Base-by-base conservation (phyloP, 2,888 invertebrate species). In the Coleophora flavipennella region DNA sequence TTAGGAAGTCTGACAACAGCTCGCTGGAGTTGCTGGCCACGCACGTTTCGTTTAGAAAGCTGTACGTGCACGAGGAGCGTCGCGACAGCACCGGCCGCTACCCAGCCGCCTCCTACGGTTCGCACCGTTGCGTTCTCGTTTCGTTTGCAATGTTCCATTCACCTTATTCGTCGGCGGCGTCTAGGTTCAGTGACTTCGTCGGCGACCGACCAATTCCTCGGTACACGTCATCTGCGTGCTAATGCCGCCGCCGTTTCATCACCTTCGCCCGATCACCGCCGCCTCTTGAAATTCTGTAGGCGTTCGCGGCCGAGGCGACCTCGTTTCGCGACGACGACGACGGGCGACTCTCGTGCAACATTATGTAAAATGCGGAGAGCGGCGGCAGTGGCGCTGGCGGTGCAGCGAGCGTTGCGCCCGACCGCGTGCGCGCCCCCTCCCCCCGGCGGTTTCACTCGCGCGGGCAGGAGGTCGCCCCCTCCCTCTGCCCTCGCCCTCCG, bases 101-200 rank as follows among this genome's bases (percentile, higher is more conserved):
- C 55, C 41, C 51, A 53, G 48, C 50, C 59, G 52, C 50, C 67
- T 66, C 60, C 67, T 63, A 63, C 69, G 65, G 52, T 57, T 59
- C 57, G 63, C 62, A 61, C 55, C 62, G 63, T 46, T 51, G 54
- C 67, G 55, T 60, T 55, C 57, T 62, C 67, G 67, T 63, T 70
- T 75, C 68, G 77, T 69, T 67, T 75, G 81, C 80, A 78, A 70
- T 68, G 77, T 79, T 79, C 80, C 81, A 79, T 80, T 81, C 81
- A 83, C 83, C 81, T 77, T 76, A 77, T 79, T 76, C 57, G 76
- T 66, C 63, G 65, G 20, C 20, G 20, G 52, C 71, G 67, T 55
- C 66, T 70, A 78, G 78, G 83, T 81, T 83, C 83, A 83, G 62
- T 83, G 83, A 81, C 83, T 77, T 67, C 68, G 66, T 43, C 62